phyloP scores from a whole-genome alignment of 2,888 invertebrate genomes.

The Sarcophaga caerulescens region DNA sequence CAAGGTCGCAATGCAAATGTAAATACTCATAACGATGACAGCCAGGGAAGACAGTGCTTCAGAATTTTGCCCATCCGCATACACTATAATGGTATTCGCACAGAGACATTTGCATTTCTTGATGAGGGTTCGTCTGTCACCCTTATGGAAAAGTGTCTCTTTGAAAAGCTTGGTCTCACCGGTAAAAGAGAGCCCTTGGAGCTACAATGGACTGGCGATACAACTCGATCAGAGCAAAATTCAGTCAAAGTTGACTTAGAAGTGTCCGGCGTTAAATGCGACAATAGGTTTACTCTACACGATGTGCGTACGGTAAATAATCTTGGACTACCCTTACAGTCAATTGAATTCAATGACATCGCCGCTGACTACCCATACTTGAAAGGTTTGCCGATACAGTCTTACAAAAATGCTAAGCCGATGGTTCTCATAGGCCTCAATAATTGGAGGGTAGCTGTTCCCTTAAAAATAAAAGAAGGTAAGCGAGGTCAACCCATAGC shows the following conservation, averaged over 20 bases:
- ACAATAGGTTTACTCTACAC: background rate
- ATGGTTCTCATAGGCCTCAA: conserved; percentile 20
- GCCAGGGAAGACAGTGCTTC: conserved; percentile 7
- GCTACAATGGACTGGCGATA: background rate
- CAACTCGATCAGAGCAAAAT: background rate
- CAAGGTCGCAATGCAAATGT: background rate
- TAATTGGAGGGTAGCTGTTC: conserved; percentile 14
- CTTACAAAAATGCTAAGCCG: conserved; percentile 42
- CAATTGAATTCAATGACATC: conserved; percentile 24
- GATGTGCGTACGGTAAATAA: conserved; percentile 24
- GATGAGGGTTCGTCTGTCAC: conserved; percentile 16
- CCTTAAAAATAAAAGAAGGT: conserved; percentile 32
- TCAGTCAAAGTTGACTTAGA: background rate
- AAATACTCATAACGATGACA: background rate
- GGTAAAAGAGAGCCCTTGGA: background rate
- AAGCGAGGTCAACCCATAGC: conserved; percentile 31
- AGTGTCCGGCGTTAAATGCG: background rate
- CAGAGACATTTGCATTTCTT: conserved; percentile 33
- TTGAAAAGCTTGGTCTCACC: background rate
- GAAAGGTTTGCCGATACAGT: conserved; percentile 39
- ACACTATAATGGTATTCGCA: conserved; percentile 1
- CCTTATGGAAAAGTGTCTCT: too few relatives aligned
- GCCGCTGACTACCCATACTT: conserved; percentile 5
- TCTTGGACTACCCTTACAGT: conserved; percentile 28
- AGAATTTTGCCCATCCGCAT: conserved; percentile 24